These are phyloP conservation scores for Teleopsis dalmanni DNA, from an alignment of 1,140 invertebrate species.

Conservation along the genomic window DNA sequence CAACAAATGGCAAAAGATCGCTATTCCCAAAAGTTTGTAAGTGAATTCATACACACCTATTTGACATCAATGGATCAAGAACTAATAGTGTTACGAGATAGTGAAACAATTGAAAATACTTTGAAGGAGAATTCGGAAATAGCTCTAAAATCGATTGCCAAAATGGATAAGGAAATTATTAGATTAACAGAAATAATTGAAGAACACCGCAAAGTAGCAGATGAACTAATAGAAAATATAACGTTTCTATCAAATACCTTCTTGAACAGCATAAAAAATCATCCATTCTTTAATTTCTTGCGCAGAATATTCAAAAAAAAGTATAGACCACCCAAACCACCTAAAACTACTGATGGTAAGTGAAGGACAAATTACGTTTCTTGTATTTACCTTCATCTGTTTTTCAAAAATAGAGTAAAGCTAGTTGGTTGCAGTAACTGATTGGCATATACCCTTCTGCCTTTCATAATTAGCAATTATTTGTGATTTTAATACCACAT, in stretches of 20 bases:
- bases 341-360: constrained; percentile 23
- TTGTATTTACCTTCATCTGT: too few species aligned
- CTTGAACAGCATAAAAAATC: constrained; percentile 53
- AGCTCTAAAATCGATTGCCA: constrained; percentile 44
- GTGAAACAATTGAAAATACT: constrained; percentile 61
- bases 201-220: constrained; percentile 49
- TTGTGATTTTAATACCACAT: too few species aligned
- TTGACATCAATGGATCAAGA: constrained; percentile 72
- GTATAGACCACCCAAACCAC: constrained; percentile 51
- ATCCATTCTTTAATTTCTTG: constrained; percentile 67
- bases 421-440: too few species aligned
- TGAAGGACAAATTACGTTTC: too few species aligned
- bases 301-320: constrained; percentile 71
- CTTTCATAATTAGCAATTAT: too few species aligned
- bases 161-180: constrained; percentile 46
- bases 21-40: constrained; percentile 54
- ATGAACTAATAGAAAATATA: constrained; percentile 52
- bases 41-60: constrained; percentile 57
- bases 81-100: constrained; percentile 66
- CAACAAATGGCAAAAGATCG: constrained; percentile 54
- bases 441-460: too few species aligned
- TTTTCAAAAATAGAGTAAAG: too few species aligned
- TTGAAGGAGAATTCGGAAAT: constrained; percentile 53
- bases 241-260: constrained; percentile 51
- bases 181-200: constrained; percentile 54